phyloP scores from a whole-genome alignment of 2,888 invertebrate genomes.

The Empis stercorea region DNA sequence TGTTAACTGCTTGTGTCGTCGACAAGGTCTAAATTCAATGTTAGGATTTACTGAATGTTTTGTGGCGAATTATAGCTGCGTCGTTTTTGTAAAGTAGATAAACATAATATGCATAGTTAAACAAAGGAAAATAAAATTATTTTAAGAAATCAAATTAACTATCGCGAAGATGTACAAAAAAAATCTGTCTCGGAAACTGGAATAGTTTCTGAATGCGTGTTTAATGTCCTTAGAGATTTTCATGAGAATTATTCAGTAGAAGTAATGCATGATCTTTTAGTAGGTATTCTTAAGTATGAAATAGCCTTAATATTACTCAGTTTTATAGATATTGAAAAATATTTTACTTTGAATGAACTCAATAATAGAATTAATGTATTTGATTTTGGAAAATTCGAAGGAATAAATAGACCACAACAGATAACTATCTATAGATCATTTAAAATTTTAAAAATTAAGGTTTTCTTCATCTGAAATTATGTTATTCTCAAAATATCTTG shows the following conservation, averaged over 20 bases:
- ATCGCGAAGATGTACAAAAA: slow-evolving; percentile 2
- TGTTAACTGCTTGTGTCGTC: slow-evolving; percentile 11
- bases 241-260: slow-evolving; percentile 7
- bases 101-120: not conserved
- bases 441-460: too few species aligned
- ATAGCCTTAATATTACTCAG: slow-evolving; percentile 3
- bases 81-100: too few species aligned
- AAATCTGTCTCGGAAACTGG: slow-evolving; percentile 8
- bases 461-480: slow-evolving; percentile 6
- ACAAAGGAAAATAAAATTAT: slow-evolving; percentile 4
- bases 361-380: slow-evolving; percentile 2
- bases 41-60: slow-evolving; percentile 15
- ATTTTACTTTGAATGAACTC: slow-evolving; percentile 4
- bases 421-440: too few species aligned
- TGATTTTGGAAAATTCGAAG: slow-evolving; percentile 2
- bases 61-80: slow-evolving; percentile 11
- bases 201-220: slow-evolving; percentile 11
- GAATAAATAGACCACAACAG: not conserved
- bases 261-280: slow-evolving; percentile 5
- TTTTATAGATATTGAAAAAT: slow-evolving; percentile 4
- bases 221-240: slow-evolving; percentile 10
- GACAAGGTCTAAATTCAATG: slow-evolving; percentile 15
- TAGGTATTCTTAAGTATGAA: slow-evolving; percentile 3
- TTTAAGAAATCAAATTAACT: slow-evolving; percentile 6
- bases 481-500: slow-evolving; percentile 1